These are phyloP conservation scores for Actias luna DNA, from an alignment of 2,888 invertebrate species.

Conservation along the genomic window DNA sequence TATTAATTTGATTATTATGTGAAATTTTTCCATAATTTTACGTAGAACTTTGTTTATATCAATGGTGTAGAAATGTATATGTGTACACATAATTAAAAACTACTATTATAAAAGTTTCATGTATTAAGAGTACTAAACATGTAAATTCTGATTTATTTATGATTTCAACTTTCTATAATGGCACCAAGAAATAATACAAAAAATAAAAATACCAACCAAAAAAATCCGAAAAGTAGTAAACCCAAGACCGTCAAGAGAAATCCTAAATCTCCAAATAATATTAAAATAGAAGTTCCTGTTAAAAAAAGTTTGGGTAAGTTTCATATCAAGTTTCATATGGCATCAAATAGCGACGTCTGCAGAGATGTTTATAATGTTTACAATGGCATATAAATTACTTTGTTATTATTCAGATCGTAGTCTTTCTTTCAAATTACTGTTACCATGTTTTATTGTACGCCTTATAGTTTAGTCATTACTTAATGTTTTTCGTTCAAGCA, in stretches of 20 bases:
- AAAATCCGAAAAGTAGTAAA: constrained; percentile 25
- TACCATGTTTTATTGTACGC: no score
- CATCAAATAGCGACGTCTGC: background rate
- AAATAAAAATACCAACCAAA: constrained; percentile 13
- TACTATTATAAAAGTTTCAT: background rate
- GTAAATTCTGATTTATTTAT: background rate
- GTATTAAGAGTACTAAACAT: background rate
- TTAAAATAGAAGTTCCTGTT: constrained; percentile 15
- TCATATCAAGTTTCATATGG: background rate
- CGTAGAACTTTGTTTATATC: background rate
- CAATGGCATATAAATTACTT: no score
- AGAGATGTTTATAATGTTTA: no score
- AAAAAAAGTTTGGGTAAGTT: constrained; percentile 6
- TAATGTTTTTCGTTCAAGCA: no score
- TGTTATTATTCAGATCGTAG: background rate
- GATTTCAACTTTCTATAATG: constrained; percentile 23
- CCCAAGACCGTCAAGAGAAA: background rate
- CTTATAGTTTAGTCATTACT: no score
- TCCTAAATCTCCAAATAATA: background rate
- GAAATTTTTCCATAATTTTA: background rate
- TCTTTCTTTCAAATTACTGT: no score
- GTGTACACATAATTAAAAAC: background rate
- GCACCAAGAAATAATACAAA: constrained; percentile 28
- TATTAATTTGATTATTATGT: background rate
- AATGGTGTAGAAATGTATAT: background rate